Evolutionary conservation across 2,797 vertebrate genomes (phyloP), one percentile per base, ranked within the genome.

Genomic region (Pseudocheirus occidentalis): DNA sequence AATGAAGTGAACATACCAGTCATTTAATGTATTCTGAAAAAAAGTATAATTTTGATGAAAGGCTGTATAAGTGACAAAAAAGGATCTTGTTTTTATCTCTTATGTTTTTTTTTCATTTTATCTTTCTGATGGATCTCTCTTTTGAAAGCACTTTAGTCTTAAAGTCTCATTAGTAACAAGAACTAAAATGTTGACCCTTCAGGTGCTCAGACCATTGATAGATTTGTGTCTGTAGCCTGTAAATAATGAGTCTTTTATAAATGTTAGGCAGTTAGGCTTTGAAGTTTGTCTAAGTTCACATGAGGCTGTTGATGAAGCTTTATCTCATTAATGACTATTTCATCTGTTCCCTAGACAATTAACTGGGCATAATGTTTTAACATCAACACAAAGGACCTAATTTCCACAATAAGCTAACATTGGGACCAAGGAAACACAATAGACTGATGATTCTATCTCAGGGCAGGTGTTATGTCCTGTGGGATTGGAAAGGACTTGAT

Each of bases 21-120:
- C 57, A 87, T 92, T 95, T 95, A 24, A n/a, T 90, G 31, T 90
- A 53, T 94, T 92, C 94, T 97, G 55, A 94, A 97, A 93, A 92
- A 91, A 81, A 96, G 93, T 7, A 21, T 59, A 50, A 87, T 94
- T 90, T 96, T 96, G 93, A 92, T 91, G 50, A 92, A 91, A 91
- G 95, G 13, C 90, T 6, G 21, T 55, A 93, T 92, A 57, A 81
- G 95, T 93, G 92, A 92, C 31, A 91, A 96, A 87, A 73, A 96
- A 52, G 90, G 62, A 55, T 16, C 29, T 92, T 89, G 59, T 54
- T 87, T 28, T 3, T 91, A 91, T 93, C 81, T 81, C 13, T 55
- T 90, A 0, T 40, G 73, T 2, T 54, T 54, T 91, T 91, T 90
- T 40, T 58, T 96, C 58, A 93, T 46, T 96, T 96, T 94, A 93